Evolutionary conservation across 1,140 invertebrate genomes (phyloP), one percentile per base, ranked within the genome.

Genomic region (Calosoma granatense): DNA sequence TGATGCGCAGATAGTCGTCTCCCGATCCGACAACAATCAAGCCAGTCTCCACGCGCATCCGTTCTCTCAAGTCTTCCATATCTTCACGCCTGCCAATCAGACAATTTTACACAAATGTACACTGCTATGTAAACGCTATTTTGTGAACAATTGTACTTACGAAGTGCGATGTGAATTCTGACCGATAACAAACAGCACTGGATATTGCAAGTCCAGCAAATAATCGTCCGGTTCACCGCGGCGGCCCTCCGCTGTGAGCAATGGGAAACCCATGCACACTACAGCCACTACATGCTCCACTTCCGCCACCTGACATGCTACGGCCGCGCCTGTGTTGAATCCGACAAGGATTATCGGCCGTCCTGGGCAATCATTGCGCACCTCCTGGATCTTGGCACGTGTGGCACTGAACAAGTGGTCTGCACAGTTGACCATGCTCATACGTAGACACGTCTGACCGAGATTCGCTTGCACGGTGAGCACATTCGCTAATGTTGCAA

Each of bases 1-100:
- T 80, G 55, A 94, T 78, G 54, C 87, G 74, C 1, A 94, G 73
- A 53, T 83, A 74, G 69, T 90, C 86, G 72, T 93, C 89, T 2
- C 86, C 88, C 26, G 84, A 84, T 19, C 89, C 89, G n/a, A 94
- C 83, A 0, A 94, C 80, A 11, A 93, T 76, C 12, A 94, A 69
- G 55, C 84, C 82, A 1, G 86, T 87, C 65, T 90, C 85, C 0
- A 86, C 83, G 58, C 82, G 73, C 81, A 92, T 85, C 53, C 79
- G 78, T 64, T 87, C 80, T 4, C 90, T 71, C 9, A 92, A 68
- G 54, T 87, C 82, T 69, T 93, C 90, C 55, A 94, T 75, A 67
- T 88, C 86, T 63, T 90, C 87, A 23, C 83, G 71, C 20, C 80
- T 81, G 53, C 70, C 65, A 74, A 47, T 69, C 54, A 59, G 63